These are phyloP conservation scores for Girardinus metallicus DNA, from an alignment of 2,797 vertebrate genomes.

Conservation along the genomic window DNA sequence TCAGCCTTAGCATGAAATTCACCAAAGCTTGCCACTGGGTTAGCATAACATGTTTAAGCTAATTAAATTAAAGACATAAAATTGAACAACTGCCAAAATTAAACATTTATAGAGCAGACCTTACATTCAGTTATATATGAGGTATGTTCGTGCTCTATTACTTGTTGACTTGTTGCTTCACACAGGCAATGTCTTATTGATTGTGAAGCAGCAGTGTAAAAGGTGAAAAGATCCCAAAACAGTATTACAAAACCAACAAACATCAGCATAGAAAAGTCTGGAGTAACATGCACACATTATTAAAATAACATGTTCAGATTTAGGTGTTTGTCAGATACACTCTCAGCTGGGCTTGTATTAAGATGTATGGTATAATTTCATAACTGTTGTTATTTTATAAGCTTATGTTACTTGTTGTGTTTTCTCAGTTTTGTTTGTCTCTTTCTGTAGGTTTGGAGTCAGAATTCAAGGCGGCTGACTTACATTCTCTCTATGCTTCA, in stretches of 20 bases:
- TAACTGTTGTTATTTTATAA: too few relatives aligned
- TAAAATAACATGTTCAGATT: too few relatives aligned
- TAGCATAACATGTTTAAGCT: not conserved
- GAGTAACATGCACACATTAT: not conserved
- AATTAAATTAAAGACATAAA: not conserved
- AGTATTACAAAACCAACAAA: not conserved
- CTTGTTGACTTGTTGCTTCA: not conserved
- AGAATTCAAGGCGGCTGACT: too few relatives aligned
- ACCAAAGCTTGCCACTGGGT: not conserved
- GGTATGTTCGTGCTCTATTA: not conserved
- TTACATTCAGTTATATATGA: not conserved
- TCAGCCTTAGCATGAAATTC: not conserved
- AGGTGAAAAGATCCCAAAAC: not conserved
- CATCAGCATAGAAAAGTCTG: not conserved
- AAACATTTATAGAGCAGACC: not conserved
- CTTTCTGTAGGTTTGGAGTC: too few relatives aligned
- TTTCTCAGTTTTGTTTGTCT: too few relatives aligned
- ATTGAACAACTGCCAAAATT: not conserved
- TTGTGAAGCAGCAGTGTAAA: not conserved
- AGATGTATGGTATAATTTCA: too few relatives aligned
- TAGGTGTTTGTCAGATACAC: too few relatives aligned
- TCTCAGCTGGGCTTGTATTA: too few relatives aligned
- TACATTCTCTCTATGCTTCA: too few relatives aligned
- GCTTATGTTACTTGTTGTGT: too few relatives aligned
- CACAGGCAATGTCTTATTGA: not conserved